Evolutionary conservation across 2,888 invertebrate species (phyloP).

Genomic region (Copidosoma aretas): DNA sequence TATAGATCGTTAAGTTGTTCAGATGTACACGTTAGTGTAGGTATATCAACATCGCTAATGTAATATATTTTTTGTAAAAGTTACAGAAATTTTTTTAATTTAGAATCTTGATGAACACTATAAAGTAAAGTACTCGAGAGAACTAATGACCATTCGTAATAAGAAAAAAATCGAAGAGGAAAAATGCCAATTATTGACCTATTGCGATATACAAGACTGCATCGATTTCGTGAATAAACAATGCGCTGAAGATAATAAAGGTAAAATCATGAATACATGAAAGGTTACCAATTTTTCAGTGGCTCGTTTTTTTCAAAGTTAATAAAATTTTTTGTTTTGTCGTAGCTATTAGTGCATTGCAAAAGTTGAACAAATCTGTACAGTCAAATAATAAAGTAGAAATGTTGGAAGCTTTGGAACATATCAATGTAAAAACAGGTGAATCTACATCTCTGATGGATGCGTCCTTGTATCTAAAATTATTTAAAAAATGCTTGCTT

Average conservation of each 20-base stretch:
- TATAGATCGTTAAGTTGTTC: constrained; percentile 66
- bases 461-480: constrained; percentile 65
- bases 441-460: constrained; percentile 64
- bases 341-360: constrained; percentile 65
- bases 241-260: constrained; percentile 66
- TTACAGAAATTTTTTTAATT: constrained; percentile 42
- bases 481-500: constrained; percentile 65
- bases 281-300: not conserved
- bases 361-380: constrained; percentile 69
- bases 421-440: constrained; percentile 63
- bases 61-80: not conserved
- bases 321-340: not conserved
- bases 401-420: constrained; percentile 65
- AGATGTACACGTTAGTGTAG: constrained; percentile 61
- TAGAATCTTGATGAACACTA: constrained; percentile 67
- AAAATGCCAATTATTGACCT: constrained; percentile 69
- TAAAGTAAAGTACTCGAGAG: constrained; percentile 66
- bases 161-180: constrained; percentile 65
- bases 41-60: constrained; percentile 12
- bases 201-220: constrained; percentile 72
- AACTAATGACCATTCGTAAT: constrained; percentile 63
- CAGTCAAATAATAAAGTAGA: constrained; percentile 64
- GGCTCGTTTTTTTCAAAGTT: not conserved
- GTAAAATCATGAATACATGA: constrained; percentile 40
- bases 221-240: constrained; percentile 72